phyloP scores from a whole-genome alignment of 1,140 invertebrate genomes.

The Limonius californicus region DNA sequence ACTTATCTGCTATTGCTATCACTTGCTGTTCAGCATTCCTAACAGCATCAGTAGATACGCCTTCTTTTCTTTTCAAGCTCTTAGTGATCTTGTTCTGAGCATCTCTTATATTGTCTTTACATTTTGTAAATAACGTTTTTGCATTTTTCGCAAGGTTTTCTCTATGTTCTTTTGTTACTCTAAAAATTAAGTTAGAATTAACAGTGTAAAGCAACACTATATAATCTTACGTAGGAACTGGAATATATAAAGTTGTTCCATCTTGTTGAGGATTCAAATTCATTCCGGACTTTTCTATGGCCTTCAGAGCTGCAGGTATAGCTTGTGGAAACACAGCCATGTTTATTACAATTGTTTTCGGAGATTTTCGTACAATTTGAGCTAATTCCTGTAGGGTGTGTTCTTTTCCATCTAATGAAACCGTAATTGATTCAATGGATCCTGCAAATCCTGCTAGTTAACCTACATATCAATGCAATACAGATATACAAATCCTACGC shows the following conservation, averaged over 20 bases:
- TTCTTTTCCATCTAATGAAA: conserved; percentile 76
- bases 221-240: conserved; percentile 72
- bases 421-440: conserved; percentile 69
- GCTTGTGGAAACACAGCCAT: conserved; percentile 79
- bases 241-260: conserved; percentile 82
- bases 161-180: conserved; percentile 87
- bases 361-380: conserved; percentile 82
- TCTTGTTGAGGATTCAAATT: conserved; percentile 95
- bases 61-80: conserved; percentile 61
- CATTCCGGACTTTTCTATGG: conserved; percentile 75
- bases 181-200: conserved; percentile 44
- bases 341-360: conserved; percentile 81
- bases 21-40: conserved; percentile 66
- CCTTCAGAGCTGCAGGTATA: conserved; percentile 70
- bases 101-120: conserved; percentile 72
- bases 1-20: conserved; percentile 60
- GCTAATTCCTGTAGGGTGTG: conserved; percentile 84
- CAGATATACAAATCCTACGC: no score
- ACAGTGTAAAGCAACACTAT: background rate
- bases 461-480: background rate
- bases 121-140: conserved; percentile 76
- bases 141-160: conserved; percentile 84
- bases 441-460: conserved; percentile 53
- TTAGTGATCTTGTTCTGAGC: conserved; percentile 72
- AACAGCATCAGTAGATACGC: conserved; percentile 63